These are phyloP conservation scores for Cladopsammia gracilis DNA, from an alignment of 64 coral and sea anemone species.

Conservation along the genomic window DNA sequence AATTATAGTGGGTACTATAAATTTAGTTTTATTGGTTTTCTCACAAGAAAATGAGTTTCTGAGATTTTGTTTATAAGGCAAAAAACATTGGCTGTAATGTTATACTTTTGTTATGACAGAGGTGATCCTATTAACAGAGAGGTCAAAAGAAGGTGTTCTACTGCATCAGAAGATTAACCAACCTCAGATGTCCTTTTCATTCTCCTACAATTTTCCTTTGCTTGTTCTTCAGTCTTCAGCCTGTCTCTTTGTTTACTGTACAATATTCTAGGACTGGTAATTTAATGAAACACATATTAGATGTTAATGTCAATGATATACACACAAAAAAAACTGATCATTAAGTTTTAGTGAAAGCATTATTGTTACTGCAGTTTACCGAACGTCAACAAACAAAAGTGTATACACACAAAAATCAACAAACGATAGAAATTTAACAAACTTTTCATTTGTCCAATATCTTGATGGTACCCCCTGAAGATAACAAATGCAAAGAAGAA, in stretches of 20 bases:
- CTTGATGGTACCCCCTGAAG: constrained; percentile 28
- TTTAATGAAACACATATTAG: background rate
- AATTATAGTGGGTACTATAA: no score
- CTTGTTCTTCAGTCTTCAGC: constrained; percentile 62
- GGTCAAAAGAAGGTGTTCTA: no score
- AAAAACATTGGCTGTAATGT: no score
- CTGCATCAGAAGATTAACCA: background rate
- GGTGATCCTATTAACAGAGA: no score
- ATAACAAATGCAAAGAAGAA: background rate
- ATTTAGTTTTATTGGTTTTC: no score
- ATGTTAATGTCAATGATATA: no score
- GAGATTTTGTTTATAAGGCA: no score
- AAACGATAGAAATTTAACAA: background rate
- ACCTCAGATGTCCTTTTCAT: constrained; percentile 92
- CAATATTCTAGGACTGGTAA: constrained; percentile 48
- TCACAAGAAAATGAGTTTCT: no score
- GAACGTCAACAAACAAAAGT: background rate
- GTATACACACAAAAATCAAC: background rate
- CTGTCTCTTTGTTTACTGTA: constrained; percentile 77
- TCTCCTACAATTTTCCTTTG: constrained; percentile 69
- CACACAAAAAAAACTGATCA: no score
- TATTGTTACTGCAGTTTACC: no score
- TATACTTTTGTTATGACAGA: no score
- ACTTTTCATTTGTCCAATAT: constrained; percentile 51
- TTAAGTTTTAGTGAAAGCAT: no score